A percentile compares a stretch with the other conserved stretches of the same genome.
Conservation (phyloP, 2,797 vertebrate species). For the Schizopygopsis pylzovi region DNA sequence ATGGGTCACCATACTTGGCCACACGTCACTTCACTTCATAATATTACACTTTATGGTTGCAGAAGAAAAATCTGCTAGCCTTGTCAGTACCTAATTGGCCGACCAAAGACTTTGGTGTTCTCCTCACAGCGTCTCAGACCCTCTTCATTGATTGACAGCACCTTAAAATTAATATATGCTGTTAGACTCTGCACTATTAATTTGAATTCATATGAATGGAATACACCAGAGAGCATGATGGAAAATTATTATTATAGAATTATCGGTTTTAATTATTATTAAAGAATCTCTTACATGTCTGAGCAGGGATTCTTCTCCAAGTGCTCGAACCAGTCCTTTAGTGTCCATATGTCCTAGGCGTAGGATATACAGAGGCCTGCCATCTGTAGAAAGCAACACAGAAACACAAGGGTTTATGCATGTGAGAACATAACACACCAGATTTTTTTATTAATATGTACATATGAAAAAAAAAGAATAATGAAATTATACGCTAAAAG, state of each 20-base stretch:
- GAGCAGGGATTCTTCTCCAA: constrained; percentile 96
- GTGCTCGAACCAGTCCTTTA: constrained; percentile 93
- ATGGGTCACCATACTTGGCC: too few species aligned
- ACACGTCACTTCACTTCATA: not conserved
- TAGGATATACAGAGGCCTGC: constrained; percentile 93
- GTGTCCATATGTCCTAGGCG: constrained; percentile 99
- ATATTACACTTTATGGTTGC: not conserved
- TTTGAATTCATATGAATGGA: not conserved
- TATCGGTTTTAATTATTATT: too few species aligned
- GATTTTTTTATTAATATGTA: too few species aligned
- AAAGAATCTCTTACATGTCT: constrained; percentile 85
- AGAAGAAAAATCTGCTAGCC: not conserved
- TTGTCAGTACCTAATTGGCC: constrained; percentile 84
- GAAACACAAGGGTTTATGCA: not conserved
- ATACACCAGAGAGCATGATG: not conserved
- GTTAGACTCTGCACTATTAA: not conserved
- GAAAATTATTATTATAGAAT: not conserved
- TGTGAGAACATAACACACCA: not conserved
- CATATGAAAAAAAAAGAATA: too few species aligned
- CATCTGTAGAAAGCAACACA: constrained; percentile 72
- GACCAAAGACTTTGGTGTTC: constrained; percentile 88
- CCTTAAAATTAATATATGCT: constrained; percentile 68
- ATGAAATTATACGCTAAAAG: too few species aligned
- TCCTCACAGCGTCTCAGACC: constrained; percentile 88
- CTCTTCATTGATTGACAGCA: constrained; percentile 90